Base-by-base conservation (phyloP, 2,113 vertebrate genomes). In the Myotis lucifugus region DNA sequence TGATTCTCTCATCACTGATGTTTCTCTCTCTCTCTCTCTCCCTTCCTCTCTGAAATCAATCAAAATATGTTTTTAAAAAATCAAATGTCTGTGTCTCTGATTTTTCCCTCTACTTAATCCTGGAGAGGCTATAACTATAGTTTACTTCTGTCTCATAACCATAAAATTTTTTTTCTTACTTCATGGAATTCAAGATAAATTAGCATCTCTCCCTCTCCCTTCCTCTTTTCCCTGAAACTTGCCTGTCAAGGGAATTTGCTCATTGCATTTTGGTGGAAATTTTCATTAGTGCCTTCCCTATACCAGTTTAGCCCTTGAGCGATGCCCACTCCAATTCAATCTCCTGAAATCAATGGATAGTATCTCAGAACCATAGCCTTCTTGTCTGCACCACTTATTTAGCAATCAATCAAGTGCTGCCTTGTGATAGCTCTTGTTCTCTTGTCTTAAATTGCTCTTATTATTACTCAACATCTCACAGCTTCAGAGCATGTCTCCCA, bases 291-390 rank as follows among this genome's bases (percentile, higher is more conserved):
- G n/a, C 40, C 14, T 79, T 69, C 50, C 50, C 19, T 64, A 12
- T 69, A 42, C 8, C 37, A 84, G 66, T 40, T 88, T 73, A 93
- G 25, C 52, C 46, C 69, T 93, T 59, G 64, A 86, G 70, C 72
- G 81, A 74, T 29, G 79, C 34, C 42, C 32, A 96, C 73, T 86
- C 34, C 48, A 94, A 87, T 89, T 91, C 52, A 81, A 48, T 81
- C 87, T 96, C 85, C 56, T 84, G 5, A 76, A 95, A 96, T 88
- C 76, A 69, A 85, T 66, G 73, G 64, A 40, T 56, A 92, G 69
- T 86, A 93, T 83, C 54, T 81, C 64, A 89, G 92, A 86, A 83
- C 54, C 32, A 37, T 42, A 27, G 37, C 25, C 29, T 79, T 91
- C 37, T 93, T 84, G 56, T 96, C 88, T 84, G 76, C 14, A 88